Percentiles rank a stretch among this genome's conserved stretches.
phyloP scores from a whole-genome alignment of 1,140 invertebrate genomes.

The Bombus impatiens region DNA sequence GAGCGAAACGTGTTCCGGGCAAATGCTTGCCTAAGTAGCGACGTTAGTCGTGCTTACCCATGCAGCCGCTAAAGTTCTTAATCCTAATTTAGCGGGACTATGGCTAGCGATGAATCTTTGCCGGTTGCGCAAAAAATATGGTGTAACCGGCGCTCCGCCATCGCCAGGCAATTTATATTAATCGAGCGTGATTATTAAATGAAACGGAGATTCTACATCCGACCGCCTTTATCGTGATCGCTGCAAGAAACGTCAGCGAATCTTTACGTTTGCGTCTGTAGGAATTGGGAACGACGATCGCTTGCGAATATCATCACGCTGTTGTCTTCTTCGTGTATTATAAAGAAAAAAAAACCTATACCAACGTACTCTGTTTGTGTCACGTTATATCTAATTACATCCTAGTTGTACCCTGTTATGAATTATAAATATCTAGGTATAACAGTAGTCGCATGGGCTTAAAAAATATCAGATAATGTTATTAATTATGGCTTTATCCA shows the following conservation, averaged over 20 bases:
- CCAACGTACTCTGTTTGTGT: no score
- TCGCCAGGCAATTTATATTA: slow-evolving; percentile 6
- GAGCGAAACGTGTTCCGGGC: slow-evolving; percentile 24
- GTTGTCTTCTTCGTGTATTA: no score
- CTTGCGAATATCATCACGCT: not conserved
- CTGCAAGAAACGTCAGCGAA: not conserved
- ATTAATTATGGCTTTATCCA: no score
- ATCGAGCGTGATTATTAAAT: slow-evolving; percentile 6
- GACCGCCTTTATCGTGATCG: not conserved
- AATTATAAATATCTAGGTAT: no score
- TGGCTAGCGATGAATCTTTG: not conserved
- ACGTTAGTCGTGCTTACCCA: slow-evolving; percentile 4
- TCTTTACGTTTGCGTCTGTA: not conserved
- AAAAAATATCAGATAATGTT: no score
- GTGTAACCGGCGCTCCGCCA: not conserved
- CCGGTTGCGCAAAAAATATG: slow-evolving; percentile 36
- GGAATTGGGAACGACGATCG: not conserved
- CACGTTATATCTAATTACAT: no score
- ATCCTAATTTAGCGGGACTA: slow-evolving; percentile 19
- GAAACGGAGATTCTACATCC: not conserved
- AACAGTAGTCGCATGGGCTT: no score
- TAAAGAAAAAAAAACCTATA: no score
- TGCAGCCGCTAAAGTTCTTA: not conserved
- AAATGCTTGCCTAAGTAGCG: slow-evolving; percentile 33
- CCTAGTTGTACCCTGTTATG: no score